phyloP scores from a whole-genome alignment of 1,140 invertebrate species.

The Acromyrmex echinatior region DNA sequence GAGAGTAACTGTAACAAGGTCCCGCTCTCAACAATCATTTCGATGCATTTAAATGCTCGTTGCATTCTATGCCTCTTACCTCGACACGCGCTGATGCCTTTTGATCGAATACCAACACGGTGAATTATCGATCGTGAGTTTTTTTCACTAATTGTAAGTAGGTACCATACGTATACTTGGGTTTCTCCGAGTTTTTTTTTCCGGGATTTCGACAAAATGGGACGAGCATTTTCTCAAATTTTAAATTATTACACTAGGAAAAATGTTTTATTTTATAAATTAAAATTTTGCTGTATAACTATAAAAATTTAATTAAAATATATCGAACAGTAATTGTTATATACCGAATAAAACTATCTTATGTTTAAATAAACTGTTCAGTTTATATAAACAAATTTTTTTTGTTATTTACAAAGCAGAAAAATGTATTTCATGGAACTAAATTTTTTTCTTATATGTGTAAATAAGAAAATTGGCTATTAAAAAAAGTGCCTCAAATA shows the following conservation, averaged over 20 bases:
- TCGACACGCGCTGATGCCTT: slow-evolving; percentile 45
- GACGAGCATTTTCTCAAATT: slow-evolving; percentile 7
- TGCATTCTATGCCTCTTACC: slow-evolving; percentile 48
- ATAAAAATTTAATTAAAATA: too few species aligned
- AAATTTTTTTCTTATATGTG: too few species aligned
- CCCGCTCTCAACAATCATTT: slow-evolving; percentile 17
- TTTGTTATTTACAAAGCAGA: too few species aligned
- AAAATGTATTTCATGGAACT: too few species aligned
- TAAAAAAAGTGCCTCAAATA: too few species aligned
- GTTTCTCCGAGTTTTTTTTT: not conserved
- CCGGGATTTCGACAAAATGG: not conserved
- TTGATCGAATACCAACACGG: not conserved
- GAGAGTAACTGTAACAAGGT: slow-evolving; percentile 68
- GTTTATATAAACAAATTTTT: too few species aligned
- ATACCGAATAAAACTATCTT: too few species aligned
- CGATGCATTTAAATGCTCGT: slow-evolving; percentile 21
- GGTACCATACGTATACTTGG: not conserved
- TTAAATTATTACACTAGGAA: not conserved
- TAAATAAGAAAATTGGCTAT: too few species aligned
- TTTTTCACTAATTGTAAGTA: not conserved
- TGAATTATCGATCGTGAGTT: not conserved
- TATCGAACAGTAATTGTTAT: too few species aligned
- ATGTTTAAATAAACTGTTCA: too few species aligned
- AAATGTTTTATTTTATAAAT: too few species aligned
- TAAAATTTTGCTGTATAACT: too few species aligned